A percentile compares a stretch with the other conserved stretches of the same genome.
These are phyloP conservation scores for Ephydatia muelleri DNA, from an alignment of 37 sponge, comb jelly and placozoan species.

Conservation along the genomic window DNA sequence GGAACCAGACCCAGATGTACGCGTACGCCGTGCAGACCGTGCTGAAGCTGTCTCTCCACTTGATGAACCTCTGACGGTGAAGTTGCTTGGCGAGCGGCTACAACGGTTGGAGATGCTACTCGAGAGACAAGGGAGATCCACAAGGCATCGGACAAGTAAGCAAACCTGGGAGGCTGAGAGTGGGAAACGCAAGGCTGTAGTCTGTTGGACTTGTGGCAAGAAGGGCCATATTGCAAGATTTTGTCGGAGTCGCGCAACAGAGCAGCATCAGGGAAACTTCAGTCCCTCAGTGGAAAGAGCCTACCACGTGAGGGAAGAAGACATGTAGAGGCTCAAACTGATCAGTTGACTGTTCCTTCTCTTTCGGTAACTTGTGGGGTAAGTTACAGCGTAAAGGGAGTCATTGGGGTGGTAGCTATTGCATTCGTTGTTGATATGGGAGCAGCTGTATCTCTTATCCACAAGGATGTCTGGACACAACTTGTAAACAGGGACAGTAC, in stretches of 20 bases:
- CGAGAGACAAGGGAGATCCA: too few species aligned
- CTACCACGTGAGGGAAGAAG: constrained; percentile 23
- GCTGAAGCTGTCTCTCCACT: background rate
- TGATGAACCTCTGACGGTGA: too few species aligned
- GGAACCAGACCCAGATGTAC: too few species aligned
- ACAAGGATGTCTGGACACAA: constrained; percentile 1
- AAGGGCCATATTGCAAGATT: background rate
- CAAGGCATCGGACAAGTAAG: too few species aligned
- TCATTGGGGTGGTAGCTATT: constrained; percentile 15
- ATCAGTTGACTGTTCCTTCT: constrained; percentile 1
- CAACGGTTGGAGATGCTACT: too few species aligned
- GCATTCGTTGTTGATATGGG: constrained; percentile 14
- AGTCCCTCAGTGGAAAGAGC: constrained; percentile 23
- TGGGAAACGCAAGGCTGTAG: background rate
- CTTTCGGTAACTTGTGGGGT: background rate
- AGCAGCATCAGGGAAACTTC: constrained; percentile 44
- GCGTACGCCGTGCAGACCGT: too few species aligned
- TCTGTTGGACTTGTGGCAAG: constrained; percentile 12
- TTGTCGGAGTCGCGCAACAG: background rate
- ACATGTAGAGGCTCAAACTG: constrained; percentile 6
- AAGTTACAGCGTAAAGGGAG: constrained; percentile 2
- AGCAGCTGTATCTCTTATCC: constrained; percentile 19
- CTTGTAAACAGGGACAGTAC: background rate
- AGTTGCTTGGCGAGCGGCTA: too few species aligned
- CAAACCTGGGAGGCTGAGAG: too few species aligned